Base-by-base conservation (phyloP, 2,888 invertebrate species). In the Xanthia icteritia region DNA sequence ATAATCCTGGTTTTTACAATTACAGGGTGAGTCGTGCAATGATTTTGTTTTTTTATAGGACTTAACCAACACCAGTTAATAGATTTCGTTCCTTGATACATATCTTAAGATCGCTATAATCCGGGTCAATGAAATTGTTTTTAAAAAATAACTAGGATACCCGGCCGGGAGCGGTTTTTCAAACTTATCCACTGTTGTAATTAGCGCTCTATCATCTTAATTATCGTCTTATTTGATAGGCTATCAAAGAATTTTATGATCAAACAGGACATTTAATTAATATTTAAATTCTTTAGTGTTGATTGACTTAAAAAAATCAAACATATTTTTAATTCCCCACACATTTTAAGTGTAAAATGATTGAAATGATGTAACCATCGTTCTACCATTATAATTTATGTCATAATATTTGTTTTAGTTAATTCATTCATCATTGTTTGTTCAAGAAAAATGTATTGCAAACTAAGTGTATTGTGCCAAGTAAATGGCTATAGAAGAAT, bases 1-100 rank as follows among this genome's bases (percentile, higher is more conserved):
- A 82, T 64, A 54, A n/a, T 63, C 71, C 27, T 56, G 80, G 79
- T 66, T 83, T 81, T 83, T 51, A 60, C 84, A 61, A 79, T 66
- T 66, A 79, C 23, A 11, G 39, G 39, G 5, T 79, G 45, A 78
- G 56, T 60, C n/a, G 27, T 54, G 20, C 48, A 39, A 51, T 31
- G 5, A 17, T 61, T 79, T 58, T n/a, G 17, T 1, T 58, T 48
- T 23, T 51, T 71, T 61, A n/a, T 4, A 51, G n/a, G 9, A 42
- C 60, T 60, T 17, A 3, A 20, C 0, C 3, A 20, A 48, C 5
- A 42, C n/a, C 0, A 3, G 51, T 73, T 45, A 27, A 2, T 23
- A 31, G 13, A 36, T 17, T 36, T 36, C 6, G 11, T 54, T 58
- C 15, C 17, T 27, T 23, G 5, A 36, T 67, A 48, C 48, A 17